Percentiles rank a stretch among this genome's conserved stretches.
Conservation (phyloP, 1,140 invertebrate species). For the Lethrus apterus region DNA sequence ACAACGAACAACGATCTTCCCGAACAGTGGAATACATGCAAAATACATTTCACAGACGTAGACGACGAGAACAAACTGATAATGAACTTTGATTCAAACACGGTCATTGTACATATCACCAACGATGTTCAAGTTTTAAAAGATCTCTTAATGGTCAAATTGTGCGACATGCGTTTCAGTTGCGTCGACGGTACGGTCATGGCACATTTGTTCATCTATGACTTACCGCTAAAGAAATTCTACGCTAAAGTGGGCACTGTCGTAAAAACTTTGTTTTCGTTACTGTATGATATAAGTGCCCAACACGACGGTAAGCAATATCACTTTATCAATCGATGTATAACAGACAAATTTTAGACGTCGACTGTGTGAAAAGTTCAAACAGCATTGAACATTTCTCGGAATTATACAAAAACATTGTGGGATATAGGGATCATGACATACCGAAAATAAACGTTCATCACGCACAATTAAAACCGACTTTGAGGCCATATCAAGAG, state of each 20-base stretch:
- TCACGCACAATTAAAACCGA: conserved; percentile 33
- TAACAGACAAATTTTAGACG: background rate
- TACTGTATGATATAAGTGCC: conserved; percentile 20
- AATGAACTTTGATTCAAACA: conserved; percentile 18
- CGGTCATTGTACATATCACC: conserved; percentile 17
- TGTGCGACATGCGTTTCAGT: conserved; percentile 18
- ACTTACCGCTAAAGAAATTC: conserved; percentile 28
- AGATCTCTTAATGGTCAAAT: conserved; percentile 19
- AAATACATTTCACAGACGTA: conserved; percentile 8
- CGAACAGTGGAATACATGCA: conserved; percentile 18
- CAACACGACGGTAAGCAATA: conserved; percentile 9
- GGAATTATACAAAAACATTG: conserved; percentile 23
- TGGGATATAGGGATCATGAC: conserved; percentile 4
- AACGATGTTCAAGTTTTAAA: conserved; percentile 18
- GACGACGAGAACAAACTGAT: conserved; percentile 12
- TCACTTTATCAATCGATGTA: conserved; percentile 9
- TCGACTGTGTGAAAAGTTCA: conserved; percentile 11
- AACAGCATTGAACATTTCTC: conserved; percentile 17
- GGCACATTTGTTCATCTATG: conserved; percentile 22
- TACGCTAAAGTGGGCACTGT: conserved; percentile 23
- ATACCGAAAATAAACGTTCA: conserved; percentile 19
- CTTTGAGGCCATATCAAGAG: conserved; percentile 59
- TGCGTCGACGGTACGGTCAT: conserved; percentile 12
- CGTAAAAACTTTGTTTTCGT: conserved; percentile 25
- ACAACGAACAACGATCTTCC: conserved; percentile 22